A percentile compares a stretch with the other conserved stretches of the same genome.
These are phyloP conservation scores for Macrobrachium rosenbergii DNA, from an alignment of 1,140 invertebrate species.

Conservation along the genomic window DNA sequence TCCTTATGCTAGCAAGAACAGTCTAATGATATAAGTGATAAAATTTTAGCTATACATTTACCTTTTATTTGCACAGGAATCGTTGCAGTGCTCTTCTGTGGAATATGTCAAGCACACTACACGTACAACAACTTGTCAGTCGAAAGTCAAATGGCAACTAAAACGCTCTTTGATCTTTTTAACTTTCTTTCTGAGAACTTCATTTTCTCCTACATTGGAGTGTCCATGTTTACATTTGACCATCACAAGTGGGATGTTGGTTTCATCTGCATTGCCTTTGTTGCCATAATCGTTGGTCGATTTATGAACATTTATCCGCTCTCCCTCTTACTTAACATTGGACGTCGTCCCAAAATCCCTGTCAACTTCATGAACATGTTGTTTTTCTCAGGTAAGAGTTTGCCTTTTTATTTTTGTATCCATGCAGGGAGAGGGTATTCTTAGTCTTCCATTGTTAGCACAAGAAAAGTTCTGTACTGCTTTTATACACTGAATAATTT, in stretches of 20 bases:
- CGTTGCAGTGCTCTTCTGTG: conserved; percentile 97
- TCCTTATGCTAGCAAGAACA: too few relatives aligned
- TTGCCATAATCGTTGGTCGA: conserved; percentile 87
- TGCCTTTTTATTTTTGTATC: background rate
- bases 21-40: too few relatives aligned
- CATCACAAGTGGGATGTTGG: conserved; percentile 93
- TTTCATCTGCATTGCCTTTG: conserved; percentile 92
- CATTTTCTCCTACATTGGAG: conserved; percentile 98
- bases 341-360: conserved; percentile 92
- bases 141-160: conserved; percentile 89
- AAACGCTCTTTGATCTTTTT: conserved; percentile 94
- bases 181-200: conserved; percentile 99
- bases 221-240: conserved; percentile 98
- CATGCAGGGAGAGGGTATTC: background rate
- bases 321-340: conserved; percentile 93
- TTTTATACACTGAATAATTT: background rate
- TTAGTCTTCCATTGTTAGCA: background rate
- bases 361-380: conserved; percentile 97
- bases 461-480: background rate
- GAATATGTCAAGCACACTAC: conserved; percentile 99
- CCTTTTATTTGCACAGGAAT: conserved; percentile 77
- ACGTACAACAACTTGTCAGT: conserved; percentile 97
- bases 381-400: conserved; percentile 94
- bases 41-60: background rate
- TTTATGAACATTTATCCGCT: conserved; percentile 96